Evolutionary conservation across 2,113 vertebrate genomes (phyloP), one percentile per base, ranked within the genome.

Genomic region (Seriola quinqueradiata): DNA sequence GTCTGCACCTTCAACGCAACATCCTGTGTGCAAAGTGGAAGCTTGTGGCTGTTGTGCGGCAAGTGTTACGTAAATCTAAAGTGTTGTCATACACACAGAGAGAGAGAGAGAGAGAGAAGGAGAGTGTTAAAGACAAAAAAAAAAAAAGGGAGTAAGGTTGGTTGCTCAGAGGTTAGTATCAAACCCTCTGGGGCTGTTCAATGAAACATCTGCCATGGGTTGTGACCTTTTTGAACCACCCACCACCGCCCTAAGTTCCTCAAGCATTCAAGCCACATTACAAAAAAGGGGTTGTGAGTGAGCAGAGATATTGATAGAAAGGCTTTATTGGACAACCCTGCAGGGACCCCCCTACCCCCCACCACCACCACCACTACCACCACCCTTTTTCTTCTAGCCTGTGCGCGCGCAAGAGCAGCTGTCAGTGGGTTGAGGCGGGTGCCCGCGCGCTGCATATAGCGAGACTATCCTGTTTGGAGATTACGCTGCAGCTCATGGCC

Each of bases 401-500:
- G 89, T 74, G 88, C 64, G 82, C 91, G 89, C 89, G 80, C 88
- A 66, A 16, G 1, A 89, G 90, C 93, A 94, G 93, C 92, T 94
- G 92, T 94, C 92, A 92, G 63, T 71, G 86, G 77, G 63, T 70
- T 50, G 59, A 55, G 46, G 87, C 89, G 88, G 75, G 90, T 83
- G 85, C 90, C 55, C 89, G 91, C 78, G 87, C 87, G 64, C 78
- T 77, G 87, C 85, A 86, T 55, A 63, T 32, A 82, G 77, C 75
- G 14, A 88, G 81, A 75, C 90, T 71, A 59, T 75, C 79, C 76
- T 59, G 85, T 89, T 81, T 79, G 88, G 88, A 90, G 90, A 90
- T 89, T 79, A 64, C 74, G 87, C 88, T 61, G 89, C 89, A 85
- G 92, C 88, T 92, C 59, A 82, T 92, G 86, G 90, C 90, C 91